Conservation (phyloP, 2,113 vertebrate species). For the Oriolus oriolus region DNA sequence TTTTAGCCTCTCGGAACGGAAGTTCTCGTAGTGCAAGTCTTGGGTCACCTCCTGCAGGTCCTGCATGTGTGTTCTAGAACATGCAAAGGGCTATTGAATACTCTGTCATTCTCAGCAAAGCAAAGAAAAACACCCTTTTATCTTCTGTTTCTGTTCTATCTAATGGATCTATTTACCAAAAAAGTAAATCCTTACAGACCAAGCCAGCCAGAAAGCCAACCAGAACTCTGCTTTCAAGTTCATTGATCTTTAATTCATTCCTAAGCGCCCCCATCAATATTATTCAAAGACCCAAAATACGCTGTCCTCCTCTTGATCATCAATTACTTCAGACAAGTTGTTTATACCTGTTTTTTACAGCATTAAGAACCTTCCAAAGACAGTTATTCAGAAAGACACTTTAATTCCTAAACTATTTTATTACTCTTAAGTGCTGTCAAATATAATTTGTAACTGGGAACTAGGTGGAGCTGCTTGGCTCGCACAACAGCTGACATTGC, state of each 20-base stretch:
- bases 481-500: neutral
- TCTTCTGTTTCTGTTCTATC: neutral
- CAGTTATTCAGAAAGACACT: neutral
- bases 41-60: conserved; percentile 89
- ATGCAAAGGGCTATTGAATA: neutral
- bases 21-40: conserved; percentile 88
- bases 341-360: neutral
- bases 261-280: neutral
- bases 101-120: neutral
- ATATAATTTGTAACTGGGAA: neutral
- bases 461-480: neutral
- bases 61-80: conserved; percentile 85
- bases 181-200: neutral
- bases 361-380: neutral
- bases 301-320: neutral
- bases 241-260: neutral
- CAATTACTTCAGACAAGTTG: neutral
- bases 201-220: neutral
- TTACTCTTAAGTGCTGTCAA: neutral
- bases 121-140: neutral
- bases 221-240: neutral
- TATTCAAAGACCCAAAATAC: neutral
- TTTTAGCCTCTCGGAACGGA: conserved; percentile 89
- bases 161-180: neutral
- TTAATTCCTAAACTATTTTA: neutral